phyloP scores from a whole-genome alignment of 2,113 vertebrate genomes.

The Diphyllodes magnificus region DNA sequence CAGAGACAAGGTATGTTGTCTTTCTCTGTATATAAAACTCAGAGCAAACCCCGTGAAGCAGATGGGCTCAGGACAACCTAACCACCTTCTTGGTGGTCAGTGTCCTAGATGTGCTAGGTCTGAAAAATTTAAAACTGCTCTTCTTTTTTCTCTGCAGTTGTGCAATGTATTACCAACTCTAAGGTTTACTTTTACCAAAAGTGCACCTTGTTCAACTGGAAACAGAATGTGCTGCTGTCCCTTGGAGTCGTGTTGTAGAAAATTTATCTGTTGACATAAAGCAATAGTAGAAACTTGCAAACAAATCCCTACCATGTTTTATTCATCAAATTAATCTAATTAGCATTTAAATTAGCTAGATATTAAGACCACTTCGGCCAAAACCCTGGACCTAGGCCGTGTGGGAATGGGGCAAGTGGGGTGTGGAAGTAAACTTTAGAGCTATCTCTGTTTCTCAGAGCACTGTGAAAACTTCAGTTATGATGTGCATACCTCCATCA shows the following conservation, averaged over 20 bases:
- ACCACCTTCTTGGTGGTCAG: not conserved
- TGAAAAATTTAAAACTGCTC: not conserved
- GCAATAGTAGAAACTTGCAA: not conserved
- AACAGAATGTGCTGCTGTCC: not conserved
- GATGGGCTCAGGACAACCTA: not conserved
- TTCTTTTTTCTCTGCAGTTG: not conserved
- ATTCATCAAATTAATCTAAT: conserved; percentile 9
- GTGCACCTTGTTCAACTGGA: not conserved
- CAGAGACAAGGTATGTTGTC: not conserved
- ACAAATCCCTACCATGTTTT: not conserved
- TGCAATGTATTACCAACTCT: not conserved
- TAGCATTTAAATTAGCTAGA: conserved; percentile 31
- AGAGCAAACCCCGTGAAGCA: not conserved
- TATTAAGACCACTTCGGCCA: not conserved
- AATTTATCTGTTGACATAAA: not conserved
- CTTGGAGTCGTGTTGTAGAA: not conserved
- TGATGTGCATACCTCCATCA: not conserved
- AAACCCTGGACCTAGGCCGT: not conserved
- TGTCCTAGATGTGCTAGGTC: not conserved
- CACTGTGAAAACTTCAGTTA: not conserved
- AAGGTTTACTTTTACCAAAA: not conserved
- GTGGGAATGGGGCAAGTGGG: not conserved
- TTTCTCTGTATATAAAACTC: not conserved
- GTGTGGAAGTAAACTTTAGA: not conserved
- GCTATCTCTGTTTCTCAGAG: not conserved